These are phyloP conservation scores for Fopius arisanus DNA, from an alignment of 1,140 invertebrate species.

Conservation along the genomic window DNA sequence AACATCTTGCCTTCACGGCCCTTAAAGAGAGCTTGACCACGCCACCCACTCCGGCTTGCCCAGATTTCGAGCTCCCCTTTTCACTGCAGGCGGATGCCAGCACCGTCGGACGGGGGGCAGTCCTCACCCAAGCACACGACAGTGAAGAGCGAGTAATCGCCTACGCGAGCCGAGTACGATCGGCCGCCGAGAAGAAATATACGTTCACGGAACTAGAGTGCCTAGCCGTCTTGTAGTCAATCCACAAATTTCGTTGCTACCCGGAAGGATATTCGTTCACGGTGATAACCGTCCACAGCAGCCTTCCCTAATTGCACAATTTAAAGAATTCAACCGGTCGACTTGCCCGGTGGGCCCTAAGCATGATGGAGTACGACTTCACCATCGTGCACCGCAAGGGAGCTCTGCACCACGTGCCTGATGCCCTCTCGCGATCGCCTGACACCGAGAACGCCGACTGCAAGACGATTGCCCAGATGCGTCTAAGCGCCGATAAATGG, in stretches of 20 bases:
- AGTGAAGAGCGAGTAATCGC: constrained; percentile 47
- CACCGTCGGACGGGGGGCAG: constrained; percentile 36
- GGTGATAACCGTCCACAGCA: constrained; percentile 63
- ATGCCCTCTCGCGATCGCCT: constrained; percentile 9
- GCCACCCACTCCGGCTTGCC: constrained; percentile 32
- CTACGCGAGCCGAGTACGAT: constrained; percentile 46
- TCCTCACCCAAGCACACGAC: constrained; percentile 39
- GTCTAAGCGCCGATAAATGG: neutral
- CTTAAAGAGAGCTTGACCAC: constrained; percentile 38
- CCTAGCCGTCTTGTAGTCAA: constrained; percentile 25
- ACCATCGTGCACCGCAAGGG: constrained; percentile 35
- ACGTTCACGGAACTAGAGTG: constrained; percentile 35
- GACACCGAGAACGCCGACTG: neutral
- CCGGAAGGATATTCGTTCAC: constrained; percentile 57
- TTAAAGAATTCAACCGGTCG: neutral
- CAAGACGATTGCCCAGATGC: neutral
- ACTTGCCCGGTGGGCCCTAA: constrained; percentile 41
- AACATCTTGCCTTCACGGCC: constrained; percentile 24
- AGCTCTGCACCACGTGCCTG: constrained; percentile 20
- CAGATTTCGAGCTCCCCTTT: constrained; percentile 39
- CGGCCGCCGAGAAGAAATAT: constrained; percentile 43
- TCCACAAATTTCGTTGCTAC: constrained; percentile 56
- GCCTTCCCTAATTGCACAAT: constrained; percentile 38
- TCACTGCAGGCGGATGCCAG: constrained; percentile 35
- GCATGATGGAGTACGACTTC: constrained; percentile 39